phyloP scores from a whole-genome alignment of 2,797 vertebrate species.

The Acanthurus leucopareius region DNA sequence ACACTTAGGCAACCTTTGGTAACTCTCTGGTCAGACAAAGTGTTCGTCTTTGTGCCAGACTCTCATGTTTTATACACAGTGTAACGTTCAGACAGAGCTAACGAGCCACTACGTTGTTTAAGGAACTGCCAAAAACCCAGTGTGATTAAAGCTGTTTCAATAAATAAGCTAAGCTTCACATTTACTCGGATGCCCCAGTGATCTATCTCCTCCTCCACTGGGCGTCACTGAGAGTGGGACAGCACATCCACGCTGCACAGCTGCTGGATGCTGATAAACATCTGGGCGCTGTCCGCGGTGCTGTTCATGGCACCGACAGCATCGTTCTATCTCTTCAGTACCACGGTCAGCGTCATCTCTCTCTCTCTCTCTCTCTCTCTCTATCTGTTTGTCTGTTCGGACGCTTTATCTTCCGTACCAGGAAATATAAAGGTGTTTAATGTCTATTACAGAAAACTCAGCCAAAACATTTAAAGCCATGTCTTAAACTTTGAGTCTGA shows the following conservation, averaged over 20 bases:
- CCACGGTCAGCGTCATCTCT: constrained; percentile 37
- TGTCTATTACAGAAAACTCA: too few relatives aligned
- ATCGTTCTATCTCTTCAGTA: constrained; percentile 17
- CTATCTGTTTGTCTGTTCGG: not conserved
- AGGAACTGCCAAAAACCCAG: not conserved
- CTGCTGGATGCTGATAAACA: not conserved
- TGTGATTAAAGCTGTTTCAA: not conserved
- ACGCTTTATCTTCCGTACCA: too few relatives aligned
- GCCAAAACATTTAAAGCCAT: too few relatives aligned
- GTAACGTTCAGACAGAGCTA: too few relatives aligned
- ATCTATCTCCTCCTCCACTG: too few relatives aligned
- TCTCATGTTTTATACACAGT: too few relatives aligned
- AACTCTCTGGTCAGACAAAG: not conserved
- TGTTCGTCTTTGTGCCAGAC: not conserved
- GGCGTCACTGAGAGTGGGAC: too few relatives aligned
- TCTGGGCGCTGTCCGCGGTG: constrained; percentile 25
- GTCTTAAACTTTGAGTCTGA: too few relatives aligned
- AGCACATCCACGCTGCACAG: too few relatives aligned
- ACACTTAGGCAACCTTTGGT: not conserved
- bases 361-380: not conserved
- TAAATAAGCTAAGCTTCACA: not conserved
- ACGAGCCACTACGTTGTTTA: rapidly evolving
- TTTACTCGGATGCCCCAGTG: not conserved
- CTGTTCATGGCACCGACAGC: not conserved
- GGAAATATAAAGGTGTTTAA: too few relatives aligned